Base-by-base conservation (phyloP, 1,140 invertebrate genomes). In the Ostrea edulis region DNA sequence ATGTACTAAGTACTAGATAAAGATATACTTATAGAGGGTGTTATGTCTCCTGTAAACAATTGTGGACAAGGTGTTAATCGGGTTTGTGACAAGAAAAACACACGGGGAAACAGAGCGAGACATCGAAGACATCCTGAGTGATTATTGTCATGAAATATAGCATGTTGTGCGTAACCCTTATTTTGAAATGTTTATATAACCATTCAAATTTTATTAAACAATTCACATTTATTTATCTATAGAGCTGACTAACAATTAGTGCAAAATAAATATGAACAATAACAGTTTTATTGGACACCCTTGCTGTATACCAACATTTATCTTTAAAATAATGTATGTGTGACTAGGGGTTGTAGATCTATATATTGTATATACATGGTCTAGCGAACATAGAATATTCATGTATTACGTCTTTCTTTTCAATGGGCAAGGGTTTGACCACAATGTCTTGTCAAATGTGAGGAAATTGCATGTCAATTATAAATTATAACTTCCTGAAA, bases 401-500 rank as follows among this genome's bases (percentile, higher is more conserved):
- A 77, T 77, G 68, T 77, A 77, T 29, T 77, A 35, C 9, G 35
- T 44, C 35, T 2, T 44, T 1, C 35, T 2, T 1, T 44, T 44
- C 5, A 1, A 44, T 2, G 35, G 35, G 1, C 35, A 44, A 44
- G 35, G 5, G 35, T 44, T 44, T 29, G 14, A 11, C 4, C 22
- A 29, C 29, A 71, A 71, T 77, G 68, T 77, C 25, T 77, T 77
- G 68, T 25, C 22, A 77, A 77, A 29, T 77, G 68, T 25, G 35
- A 35, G 68, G 5, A 77, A 71, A 77, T 77, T 77, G 14, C 68
- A 35, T 35, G 68, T 77, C 68, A 77, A 29, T 29, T 77, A 77
- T 77, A 35, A 77, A 77, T 77, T 77, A 77, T 77, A 25, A 77
- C 68, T 77, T 77, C 68, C 68, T 77, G 29, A 77, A 77, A 77